A percentile compares a stretch with the other conserved stretches of the same genome.
Conservation (phyloP, 1,140 invertebrate genomes). For the Drosophila orosa region DNA sequence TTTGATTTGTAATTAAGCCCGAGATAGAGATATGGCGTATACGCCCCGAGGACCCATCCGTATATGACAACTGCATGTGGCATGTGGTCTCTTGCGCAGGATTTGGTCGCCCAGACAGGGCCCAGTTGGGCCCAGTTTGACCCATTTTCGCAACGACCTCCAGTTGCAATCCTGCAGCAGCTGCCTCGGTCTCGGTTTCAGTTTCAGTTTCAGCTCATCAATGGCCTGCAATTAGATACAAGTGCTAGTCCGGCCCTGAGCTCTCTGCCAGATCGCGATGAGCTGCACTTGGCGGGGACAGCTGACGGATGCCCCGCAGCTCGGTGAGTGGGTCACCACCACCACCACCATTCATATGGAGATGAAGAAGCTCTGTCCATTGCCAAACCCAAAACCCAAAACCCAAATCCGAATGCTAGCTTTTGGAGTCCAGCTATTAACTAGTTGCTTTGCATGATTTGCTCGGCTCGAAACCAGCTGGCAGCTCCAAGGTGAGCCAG, state of each 20-base stretch:
- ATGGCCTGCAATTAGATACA: constrained; percentile 54
- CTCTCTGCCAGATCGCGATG: constrained; percentile 6
- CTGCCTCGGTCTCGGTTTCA: neutral
- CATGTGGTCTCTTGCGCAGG: constrained; percentile 51
- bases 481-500: constrained; percentile 68
- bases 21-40: constrained; percentile 62
- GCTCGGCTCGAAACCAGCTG: constrained; percentile 58
- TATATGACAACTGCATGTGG: constrained; percentile 33
- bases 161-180: constrained; percentile 14
- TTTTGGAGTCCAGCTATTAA: constrained; percentile 49
- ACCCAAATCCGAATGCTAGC: constrained; percentile 15
- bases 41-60: constrained; percentile 45
- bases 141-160: constrained; percentile 57
- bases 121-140: constrained; percentile 53
- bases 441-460: constrained; percentile 66
- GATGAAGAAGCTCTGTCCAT: constrained; percentile 48
- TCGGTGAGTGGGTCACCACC: constrained; percentile 33
- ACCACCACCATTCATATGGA: constrained; percentile 35
- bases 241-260: constrained; percentile 33
- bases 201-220: constrained; percentile 14
- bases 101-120: constrained; percentile 49
- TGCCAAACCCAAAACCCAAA: constrained; percentile 31
- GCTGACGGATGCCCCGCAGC: constrained; percentile 26
- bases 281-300: constrained; percentile 34
- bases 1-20: constrained; percentile 58